phyloP scores from a whole-genome alignment of 2,797 vertebrate genomes.

The Ataeniobius toweri region DNA sequence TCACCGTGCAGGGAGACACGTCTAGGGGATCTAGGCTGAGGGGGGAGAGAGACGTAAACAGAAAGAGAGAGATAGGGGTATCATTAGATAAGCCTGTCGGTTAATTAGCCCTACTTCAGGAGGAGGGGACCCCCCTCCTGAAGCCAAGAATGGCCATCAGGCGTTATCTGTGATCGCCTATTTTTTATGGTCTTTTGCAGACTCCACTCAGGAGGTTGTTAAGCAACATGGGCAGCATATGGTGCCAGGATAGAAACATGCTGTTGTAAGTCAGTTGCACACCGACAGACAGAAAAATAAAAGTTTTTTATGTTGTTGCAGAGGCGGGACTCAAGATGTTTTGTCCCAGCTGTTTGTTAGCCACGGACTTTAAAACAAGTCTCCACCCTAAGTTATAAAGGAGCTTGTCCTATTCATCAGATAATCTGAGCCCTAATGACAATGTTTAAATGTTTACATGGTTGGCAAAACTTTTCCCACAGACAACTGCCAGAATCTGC shows the following conservation, averaged over 20 bases:
- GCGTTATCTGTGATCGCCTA: constrained; percentile 72
- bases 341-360: constrained; percentile 68
- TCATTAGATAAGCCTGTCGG: constrained; percentile 80
- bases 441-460: constrained; percentile 24
- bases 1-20: constrained; percentile 58
- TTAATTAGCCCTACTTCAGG: constrained; percentile 80
- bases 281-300: constrained; percentile 59
- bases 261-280: constrained; percentile 64
- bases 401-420: constrained; percentile 27
- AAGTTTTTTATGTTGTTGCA: constrained; percentile 46
- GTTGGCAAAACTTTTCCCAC: constrained; percentile 16
- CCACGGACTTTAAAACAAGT: constrained; percentile 50
- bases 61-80: constrained; percentile 77
- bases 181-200: constrained; percentile 78
- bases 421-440: constrained; percentile 26
- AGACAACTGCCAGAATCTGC: constrained; percentile 27
- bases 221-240: constrained; percentile 78
- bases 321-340: constrained; percentile 50
- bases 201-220: constrained; percentile 73
- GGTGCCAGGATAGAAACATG: constrained; percentile 64
- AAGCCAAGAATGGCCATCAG: constrained; percentile 78
- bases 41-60: constrained; percentile 49
- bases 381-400: constrained; percentile 25
- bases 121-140: constrained; percentile 70
- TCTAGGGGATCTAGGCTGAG: constrained; percentile 52